A percentile compares a stretch with the other conserved stretches of the same genome.
These are phyloP conservation scores for Thalassophryne amazonica DNA, from an alignment of 2,797 vertebrate genomes.

Conservation along the genomic window DNA sequence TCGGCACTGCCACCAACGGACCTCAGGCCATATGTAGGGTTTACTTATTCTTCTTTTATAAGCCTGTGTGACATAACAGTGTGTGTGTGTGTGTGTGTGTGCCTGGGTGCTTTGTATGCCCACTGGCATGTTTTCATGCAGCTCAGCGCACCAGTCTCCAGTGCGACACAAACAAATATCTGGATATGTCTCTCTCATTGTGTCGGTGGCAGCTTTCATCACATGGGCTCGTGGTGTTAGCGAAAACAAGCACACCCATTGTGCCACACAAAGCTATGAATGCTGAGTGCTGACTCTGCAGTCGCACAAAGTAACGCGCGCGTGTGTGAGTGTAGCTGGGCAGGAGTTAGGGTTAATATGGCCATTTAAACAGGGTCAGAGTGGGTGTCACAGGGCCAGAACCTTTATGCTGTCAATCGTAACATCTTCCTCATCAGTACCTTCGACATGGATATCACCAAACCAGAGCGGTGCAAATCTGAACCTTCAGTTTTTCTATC, in stretches of 20 bases:
- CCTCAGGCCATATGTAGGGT: too few relatives aligned
- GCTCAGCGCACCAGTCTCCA: conserved; percentile 64
- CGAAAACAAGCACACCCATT: conserved; percentile 82
- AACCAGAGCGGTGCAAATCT: too few relatives aligned
- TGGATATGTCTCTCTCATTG: conserved; percentile 70
- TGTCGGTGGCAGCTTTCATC: conserved; percentile 72
- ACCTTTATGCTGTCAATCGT: background rate
- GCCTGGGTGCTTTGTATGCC: conserved; percentile 29
- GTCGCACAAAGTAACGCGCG: conserved; percentile 61
- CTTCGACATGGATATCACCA: background rate
- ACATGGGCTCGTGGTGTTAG: conserved; percentile 79
- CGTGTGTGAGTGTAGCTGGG: conserved; percentile 24
- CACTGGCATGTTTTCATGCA: conserved; percentile 36
- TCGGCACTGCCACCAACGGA: too few relatives aligned
- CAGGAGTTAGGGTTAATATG: too few relatives aligned
- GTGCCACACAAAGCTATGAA: conserved; percentile 78
- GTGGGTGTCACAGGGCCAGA: conserved; percentile 9
- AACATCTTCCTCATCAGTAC: background rate
- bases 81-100: conserved; percentile 2
- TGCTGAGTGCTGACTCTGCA: conserved; percentile 84
- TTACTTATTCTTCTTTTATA: too few relatives aligned
- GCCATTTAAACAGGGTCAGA: conserved; percentile 33
- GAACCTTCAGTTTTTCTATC: too few relatives aligned
- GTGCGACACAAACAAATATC: conserved; percentile 78
- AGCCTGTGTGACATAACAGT: too few relatives aligned